Conservation (phyloP, 2,113 vertebrate genomes). For the Pungitius pungitius region DNA sequence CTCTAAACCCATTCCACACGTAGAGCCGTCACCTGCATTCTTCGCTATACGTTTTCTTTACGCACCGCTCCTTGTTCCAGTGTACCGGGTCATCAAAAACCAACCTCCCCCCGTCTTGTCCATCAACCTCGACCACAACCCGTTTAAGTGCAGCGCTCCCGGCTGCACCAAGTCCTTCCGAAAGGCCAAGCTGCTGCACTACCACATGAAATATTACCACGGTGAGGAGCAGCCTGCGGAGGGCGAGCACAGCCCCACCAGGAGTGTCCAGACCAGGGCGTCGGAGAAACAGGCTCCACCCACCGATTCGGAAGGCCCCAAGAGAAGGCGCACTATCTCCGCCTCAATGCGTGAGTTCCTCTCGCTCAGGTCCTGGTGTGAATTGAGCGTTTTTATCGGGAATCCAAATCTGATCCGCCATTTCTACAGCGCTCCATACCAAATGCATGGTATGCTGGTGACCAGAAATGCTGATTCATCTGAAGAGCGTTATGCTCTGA, state of each 20-base stretch:
- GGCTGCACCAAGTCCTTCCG: conserved; percentile 95
- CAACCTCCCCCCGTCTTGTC: conserved; percentile 82
- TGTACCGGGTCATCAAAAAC: conserved; percentile 89
- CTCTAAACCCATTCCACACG: neutral
- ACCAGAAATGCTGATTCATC: neutral
- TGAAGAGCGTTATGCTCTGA: neutral
- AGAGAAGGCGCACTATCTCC: conserved; percentile 87
- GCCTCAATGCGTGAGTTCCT: conserved; percentile 88
- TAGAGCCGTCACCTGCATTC: neutral
- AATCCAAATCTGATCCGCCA: neutral
- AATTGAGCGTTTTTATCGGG: neutral
- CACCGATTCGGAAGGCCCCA: conserved; percentile 79
- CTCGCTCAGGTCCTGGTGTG: neutral
- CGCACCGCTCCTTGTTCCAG: conserved; percentile 68
- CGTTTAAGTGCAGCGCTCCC: conserved; percentile 92
- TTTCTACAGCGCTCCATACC: neutral
- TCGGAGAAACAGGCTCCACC: conserved; percentile 82
- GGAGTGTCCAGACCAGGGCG: conserved; percentile 87
- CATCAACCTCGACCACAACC: conserved; percentile 92
- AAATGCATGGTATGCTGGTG: neutral
- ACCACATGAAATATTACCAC: conserved; percentile 99
- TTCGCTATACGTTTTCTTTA: neutral
- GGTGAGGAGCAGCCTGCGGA: conserved; percentile 88
- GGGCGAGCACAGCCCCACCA: conserved; percentile 82
- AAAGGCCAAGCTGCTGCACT: conserved; percentile 95